phyloP scores from a whole-genome alignment of 2,888 invertebrate genomes.

The Drosophila neonasuta region DNA sequence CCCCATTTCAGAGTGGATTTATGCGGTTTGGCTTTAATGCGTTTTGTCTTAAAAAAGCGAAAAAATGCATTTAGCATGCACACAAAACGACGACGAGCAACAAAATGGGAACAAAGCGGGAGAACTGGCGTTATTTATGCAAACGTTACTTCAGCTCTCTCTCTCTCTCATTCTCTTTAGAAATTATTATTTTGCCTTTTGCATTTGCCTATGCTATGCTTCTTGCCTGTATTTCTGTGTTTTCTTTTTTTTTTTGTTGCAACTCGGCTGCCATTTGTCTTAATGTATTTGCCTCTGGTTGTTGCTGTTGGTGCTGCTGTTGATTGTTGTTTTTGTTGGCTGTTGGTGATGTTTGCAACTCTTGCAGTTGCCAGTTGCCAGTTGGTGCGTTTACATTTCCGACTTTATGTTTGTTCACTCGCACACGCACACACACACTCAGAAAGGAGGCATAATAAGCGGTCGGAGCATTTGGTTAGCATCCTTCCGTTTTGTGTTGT shows the following conservation, averaged over 20 bases:
- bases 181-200: slow-evolving; percentile 67
- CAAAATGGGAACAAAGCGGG: slow-evolving; percentile 34
- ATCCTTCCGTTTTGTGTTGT: slow-evolving; percentile 61
- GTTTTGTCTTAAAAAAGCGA: slow-evolving; percentile 45
- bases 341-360: slow-evolving; percentile 32
- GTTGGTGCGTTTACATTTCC: slow-evolving; percentile 66
- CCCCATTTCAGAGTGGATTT: slow-evolving; percentile 6
- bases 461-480: slow-evolving; percentile 60
- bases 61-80: slow-evolving; percentile 65
- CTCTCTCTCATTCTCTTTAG: slow-evolving; percentile 53
- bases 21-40: slow-evolving; percentile 40
- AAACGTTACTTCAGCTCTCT: slow-evolving; percentile 72
- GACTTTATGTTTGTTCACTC: slow-evolving; percentile 63
- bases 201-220: slow-evolving; percentile 44
- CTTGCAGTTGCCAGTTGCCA: slow-evolving; percentile 56
- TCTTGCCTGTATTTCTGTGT: slow-evolving; percentile 12
- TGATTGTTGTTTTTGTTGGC: background rate
- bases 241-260: slow-evolving; percentile 17
- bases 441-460: slow-evolving; percentile 40
- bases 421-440: slow-evolving; percentile 13
- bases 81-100: slow-evolving; percentile 53
- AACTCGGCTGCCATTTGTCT: slow-evolving; percentile 45
- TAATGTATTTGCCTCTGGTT: slow-evolving; percentile 35
- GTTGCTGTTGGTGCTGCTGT: slow-evolving; percentile 4
- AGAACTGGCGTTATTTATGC: slow-evolving; percentile 69